Evolutionary conservation across 2,113 vertebrate species (phyloP).

Genomic region (Lampris megalopsis): DNA sequence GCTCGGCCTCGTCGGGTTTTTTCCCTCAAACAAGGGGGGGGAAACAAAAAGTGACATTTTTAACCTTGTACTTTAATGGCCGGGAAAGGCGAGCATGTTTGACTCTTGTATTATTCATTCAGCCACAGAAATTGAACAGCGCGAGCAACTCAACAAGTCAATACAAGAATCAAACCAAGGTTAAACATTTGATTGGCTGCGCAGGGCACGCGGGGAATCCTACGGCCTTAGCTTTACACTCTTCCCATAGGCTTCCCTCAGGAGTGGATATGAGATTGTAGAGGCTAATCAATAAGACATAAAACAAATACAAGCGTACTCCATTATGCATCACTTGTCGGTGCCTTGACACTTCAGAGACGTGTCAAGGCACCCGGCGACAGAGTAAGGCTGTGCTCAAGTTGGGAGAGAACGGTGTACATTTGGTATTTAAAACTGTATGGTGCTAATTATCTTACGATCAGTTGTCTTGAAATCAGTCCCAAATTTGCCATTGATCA

Average conservation of each 20-base stretch:
- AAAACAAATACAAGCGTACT: slow-evolving; percentile 65
- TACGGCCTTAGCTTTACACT: slow-evolving; percentile 50
- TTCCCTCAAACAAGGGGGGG: too few relatives aligned
- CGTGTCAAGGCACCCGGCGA: slow-evolving; percentile 52
- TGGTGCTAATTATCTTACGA: background rate
- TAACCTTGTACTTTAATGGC: slow-evolving; percentile 66
- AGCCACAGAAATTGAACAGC: slow-evolving; percentile 49
- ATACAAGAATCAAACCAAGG: slow-evolving; percentile 71
- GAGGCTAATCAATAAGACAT: slow-evolving; percentile 48
- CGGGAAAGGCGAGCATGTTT: slow-evolving; percentile 68
- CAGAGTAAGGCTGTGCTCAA: slow-evolving; percentile 50
- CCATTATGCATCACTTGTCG: slow-evolving; percentile 72
- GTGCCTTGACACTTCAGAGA: slow-evolving; percentile 62
- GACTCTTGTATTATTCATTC: slow-evolving; percentile 70
- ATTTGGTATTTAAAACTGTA: slow-evolving; percentile 27
- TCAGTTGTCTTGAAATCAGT: background rate
- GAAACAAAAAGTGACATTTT: slow-evolving; percentile 57
- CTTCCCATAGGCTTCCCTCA: slow-evolving; percentile 58
- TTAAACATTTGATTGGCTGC: slow-evolving; percentile 65
- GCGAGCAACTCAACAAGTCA: slow-evolving; percentile 68
- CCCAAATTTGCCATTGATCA: too few relatives aligned
- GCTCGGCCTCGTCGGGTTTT: too few relatives aligned
- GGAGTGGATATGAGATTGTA: slow-evolving; percentile 37
- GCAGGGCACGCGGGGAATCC: slow-evolving; percentile 52
- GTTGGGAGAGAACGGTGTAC: slow-evolving; percentile 3